Evolutionary conservation across 23 tunicate species (phyloP).

Genomic region (Trididemnum miniatum): DNA sequence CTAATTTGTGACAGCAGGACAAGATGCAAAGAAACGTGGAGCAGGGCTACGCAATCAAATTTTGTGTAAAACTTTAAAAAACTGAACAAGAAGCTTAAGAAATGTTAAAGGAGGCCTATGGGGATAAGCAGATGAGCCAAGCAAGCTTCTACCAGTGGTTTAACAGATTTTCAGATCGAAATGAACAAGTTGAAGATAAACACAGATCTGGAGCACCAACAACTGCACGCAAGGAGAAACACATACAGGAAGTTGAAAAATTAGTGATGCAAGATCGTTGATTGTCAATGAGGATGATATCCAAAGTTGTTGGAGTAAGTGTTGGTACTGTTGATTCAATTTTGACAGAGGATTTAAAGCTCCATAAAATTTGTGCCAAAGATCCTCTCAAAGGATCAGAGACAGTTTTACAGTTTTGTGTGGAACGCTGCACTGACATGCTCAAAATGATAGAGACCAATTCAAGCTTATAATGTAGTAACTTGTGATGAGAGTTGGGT

Average conservation of each 20-base stretch:
- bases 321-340: conserved; percentile 9
- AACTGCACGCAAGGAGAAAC: conserved; percentile 1
- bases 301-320: too few species aligned
- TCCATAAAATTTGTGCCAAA: too few species aligned
- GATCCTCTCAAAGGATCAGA: too few species aligned
- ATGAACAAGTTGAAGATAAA: conserved; percentile 16
- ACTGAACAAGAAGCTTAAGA: not conserved
- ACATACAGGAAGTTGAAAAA: conserved; percentile 4
- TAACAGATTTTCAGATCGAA: conserved; percentile 8
- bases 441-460: not conserved
- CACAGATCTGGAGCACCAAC: too few species aligned
- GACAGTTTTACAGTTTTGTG: too few species aligned
- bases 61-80: conserved; percentile 5
- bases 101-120: too few species aligned
- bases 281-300: too few species aligned
- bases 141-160: conserved; percentile 11
- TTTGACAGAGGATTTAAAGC: conserved; percentile 7
- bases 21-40: conserved; percentile 1
- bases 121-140: too few species aligned
- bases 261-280: too few species aligned
- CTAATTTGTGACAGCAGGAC: not conserved
- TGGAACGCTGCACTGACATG: too few species aligned
- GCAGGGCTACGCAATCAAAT: not conserved
- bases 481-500: too few species aligned
- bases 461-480: too few species aligned